Base-by-base conservation (phyloP, 92 coral and sea anemone genomes). In the Plumapathes pennacea region DNA sequence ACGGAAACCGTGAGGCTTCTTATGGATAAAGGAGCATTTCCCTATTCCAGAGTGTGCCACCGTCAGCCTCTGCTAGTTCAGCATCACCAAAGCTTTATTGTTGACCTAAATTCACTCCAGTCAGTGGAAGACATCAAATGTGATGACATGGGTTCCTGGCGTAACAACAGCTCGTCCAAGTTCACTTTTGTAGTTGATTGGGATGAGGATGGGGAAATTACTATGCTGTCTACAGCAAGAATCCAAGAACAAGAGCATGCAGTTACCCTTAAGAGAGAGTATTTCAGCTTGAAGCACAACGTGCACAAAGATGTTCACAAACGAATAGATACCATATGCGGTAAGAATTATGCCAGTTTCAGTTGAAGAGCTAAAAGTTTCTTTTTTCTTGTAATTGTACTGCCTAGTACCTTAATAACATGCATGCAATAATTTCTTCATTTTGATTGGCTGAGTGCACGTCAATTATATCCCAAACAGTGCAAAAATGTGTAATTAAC, bases 101-200 rank as follows among this genome's bases (percentile, higher is more conserved):
- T 67, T 18, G 71, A 76, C 44, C 46, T 76, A 21, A 27, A 34
- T 14, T 59, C 69, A 2, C 83, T 76, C 25, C 54, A 54, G 59
- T 49, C 48, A 37, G 14, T 51, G 10, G 61, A 65, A 56, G 76
- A 76, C 50, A 46, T 76, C 44, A 76, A 76, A 50, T 67, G 83
- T 46, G 71, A 76, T 54, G 83, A 76, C 67, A 46, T 67, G 17
- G 83, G 83, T 21, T 48, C 46, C 48, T 76, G 83, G 64, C 66
- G 59, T 32, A 76, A 76, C 62, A 50, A 76, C 43, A 76, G 76
- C 54, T 25, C 38, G 38, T 43, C 37, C 69, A 67, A 60, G 64
- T 76, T 67, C 46, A 37, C 28, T 24, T 66, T 76, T 22, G 50
- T 47, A 32, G 39, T 66, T 23, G 66, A 56, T 8, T 30, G 46